Evolutionary conservation across 2,888 invertebrate species (phyloP).

Genomic region (Therioaphis trifolii): DNA sequence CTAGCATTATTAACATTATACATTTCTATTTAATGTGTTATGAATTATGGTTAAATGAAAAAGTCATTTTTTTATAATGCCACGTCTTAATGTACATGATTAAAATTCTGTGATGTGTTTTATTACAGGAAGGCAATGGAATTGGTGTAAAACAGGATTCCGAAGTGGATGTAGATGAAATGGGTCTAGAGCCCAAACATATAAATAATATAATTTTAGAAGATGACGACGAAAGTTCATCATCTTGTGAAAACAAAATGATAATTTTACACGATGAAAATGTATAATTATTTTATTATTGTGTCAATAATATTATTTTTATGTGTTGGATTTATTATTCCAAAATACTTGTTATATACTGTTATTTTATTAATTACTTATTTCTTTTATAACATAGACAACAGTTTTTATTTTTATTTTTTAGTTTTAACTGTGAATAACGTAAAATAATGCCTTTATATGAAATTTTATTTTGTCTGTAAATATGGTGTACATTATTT

Average conservation of each 20-base stretch:
- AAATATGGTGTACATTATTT: too few species aligned
- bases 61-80: background rate
- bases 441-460: too few species aligned
- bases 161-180: constrained; percentile 38
- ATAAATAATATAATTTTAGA: constrained; percentile 44
- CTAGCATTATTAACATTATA: too few species aligned
- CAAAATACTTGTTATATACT: too few species aligned
- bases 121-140: constrained; percentile 48
- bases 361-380: background rate
- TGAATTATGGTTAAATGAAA: background rate
- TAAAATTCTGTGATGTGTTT: background rate
- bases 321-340: background rate
- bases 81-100: background rate
- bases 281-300: constrained; percentile 16
- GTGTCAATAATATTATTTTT: background rate
- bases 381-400: background rate
- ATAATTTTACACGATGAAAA: constrained; percentile 65
- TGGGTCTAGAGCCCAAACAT: constrained; percentile 42
- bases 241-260: constrained; percentile 67
- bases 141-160: constrained; percentile 34
- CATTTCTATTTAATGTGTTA: too few species aligned
- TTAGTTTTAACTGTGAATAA: too few species aligned
- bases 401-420: too few species aligned
- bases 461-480: too few species aligned
- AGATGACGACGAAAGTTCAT: constrained; percentile 66